phyloP scores from a whole-genome alignment of 2,113 vertebrate species.

The Silurus asotus region DNA sequence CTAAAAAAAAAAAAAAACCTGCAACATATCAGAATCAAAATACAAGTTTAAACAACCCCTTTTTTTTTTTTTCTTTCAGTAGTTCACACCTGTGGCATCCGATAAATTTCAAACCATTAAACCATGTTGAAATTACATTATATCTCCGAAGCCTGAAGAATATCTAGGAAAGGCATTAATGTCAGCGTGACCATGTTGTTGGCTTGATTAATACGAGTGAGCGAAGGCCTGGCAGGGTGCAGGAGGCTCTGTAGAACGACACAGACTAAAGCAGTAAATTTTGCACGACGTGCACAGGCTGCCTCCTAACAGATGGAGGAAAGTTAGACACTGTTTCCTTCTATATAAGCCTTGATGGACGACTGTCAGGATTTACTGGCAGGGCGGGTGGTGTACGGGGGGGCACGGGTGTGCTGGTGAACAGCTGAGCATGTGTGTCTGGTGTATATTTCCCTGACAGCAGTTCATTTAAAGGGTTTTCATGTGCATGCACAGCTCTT shows the following conservation, averaged over 20 bases:
- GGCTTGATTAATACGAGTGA: constrained; percentile 47
- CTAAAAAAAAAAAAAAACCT: too few relatives aligned
- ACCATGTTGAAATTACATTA: background rate
- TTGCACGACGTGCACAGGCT: constrained; percentile 41
- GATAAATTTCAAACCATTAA: background rate
- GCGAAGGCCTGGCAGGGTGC: constrained; percentile 36
- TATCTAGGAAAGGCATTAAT: constrained; percentile 43
- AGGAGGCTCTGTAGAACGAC: constrained; percentile 32
- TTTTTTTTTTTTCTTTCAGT: background rate
- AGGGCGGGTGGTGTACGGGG: constrained; percentile 22
- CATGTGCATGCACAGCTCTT: constrained; percentile 69
- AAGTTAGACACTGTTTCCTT: constrained; percentile 53
- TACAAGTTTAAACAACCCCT: background rate
- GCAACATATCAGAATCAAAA: background rate
- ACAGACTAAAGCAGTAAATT: constrained; percentile 47
- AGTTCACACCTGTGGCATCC: background rate
- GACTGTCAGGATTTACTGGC: constrained; percentile 57
- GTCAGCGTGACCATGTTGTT: constrained; percentile 30
- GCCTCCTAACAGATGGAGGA: constrained; percentile 55
- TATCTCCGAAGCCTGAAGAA: constrained; percentile 20
- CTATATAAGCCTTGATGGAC: constrained; percentile 50
- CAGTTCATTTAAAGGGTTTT: constrained; percentile 70
- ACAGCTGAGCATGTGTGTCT: constrained; percentile 67
- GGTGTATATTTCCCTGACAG: constrained; percentile 57
- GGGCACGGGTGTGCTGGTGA: constrained; percentile 33